Base-by-base conservation (phyloP, 2,797 vertebrate genomes). In the Florisuga fusca region DNA sequence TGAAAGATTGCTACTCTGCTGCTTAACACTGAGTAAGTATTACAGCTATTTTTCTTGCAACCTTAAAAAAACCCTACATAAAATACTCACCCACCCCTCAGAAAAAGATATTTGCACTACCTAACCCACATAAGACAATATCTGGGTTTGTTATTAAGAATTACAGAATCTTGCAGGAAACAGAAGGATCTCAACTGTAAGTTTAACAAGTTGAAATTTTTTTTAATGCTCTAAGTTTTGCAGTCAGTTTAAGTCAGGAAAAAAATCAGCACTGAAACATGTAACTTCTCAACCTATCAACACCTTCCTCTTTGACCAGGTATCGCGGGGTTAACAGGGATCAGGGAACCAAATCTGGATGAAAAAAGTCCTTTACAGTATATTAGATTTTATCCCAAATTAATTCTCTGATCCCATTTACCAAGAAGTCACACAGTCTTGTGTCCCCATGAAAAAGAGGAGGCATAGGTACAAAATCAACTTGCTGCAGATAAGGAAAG, bases 21-120 rank as follows among this genome's bases (percentile, higher is more conserved):
- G 55, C 15, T 77, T 59, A 66, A 73, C 17, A 78, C 0, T 33
- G 53, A 93, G 22, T 38, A 81, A 88, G 57, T 77, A 57, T 90
- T 92, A 93, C 21, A 78, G 7, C 43, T 58, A 41, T 59, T 95
- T 90, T 82, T 81, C 27, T 89, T 78, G 45, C 55, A 68, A 50
- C 22, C 33, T 50, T 63, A 88, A 58, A 71, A 62, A 15, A 1
- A 41, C 38, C 38, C 7, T n/a, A 22, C 3, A 50, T 6, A 69
- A 78, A 67, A 72, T 18, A 88, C 18, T 9, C 3, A 27, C 7
- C 13, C 12, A 23, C 7, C 7, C 3, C 17, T 16, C 8, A 0
- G 1, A 9, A 3, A 36, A 61, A 38, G 38, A 0, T 73, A 15
- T 43, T 25, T 2, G 1, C 16, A n/a, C 14, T 57, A 33, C 19